Evolutionary conservation across 2,888 invertebrate species (phyloP), one percentile per base, ranked within the genome.

Genomic region (Plusia festucae): DNA sequence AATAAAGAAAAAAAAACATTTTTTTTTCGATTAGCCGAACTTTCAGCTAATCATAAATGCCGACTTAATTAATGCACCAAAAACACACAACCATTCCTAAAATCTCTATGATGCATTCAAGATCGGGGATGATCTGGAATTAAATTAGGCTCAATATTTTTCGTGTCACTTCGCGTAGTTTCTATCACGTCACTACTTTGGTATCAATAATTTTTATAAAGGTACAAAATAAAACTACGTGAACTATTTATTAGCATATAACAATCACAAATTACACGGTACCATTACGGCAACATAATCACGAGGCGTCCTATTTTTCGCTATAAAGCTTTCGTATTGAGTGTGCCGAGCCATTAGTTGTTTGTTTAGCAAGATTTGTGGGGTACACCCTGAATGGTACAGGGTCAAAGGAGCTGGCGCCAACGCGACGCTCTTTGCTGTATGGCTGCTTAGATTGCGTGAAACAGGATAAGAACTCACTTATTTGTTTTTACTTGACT

Each of bases 321-420:
- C 74, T 22, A 72, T 80, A 80, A 80, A 81, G 76, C 71, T 58
- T 60, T 72, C 66, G 55, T 55, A 65, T 79, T 79, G 59, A 70
- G 59, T 68, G 60, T 60, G 52, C 51, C 13, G 40, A 44, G 62
- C 79, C 81, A 81, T 79, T 82, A 77, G 72, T 82, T 79, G 82
- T 82, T 82, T 84, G 81, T 84, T 78, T 82, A 76, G 75, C 67
- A 78, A 83, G 84, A 88, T 85, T 84, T 85, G 84, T 82, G 76
- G 70, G 70, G 53, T 60, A 60, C 66, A 53, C 59, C 57, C 70
- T 79, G 70, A 76, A 73, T 76, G 62, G 75, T 56, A 61, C 72
- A 67, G 62, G 73, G 74, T 74, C 78, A 78, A 76, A 78, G 70
- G 46, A 49, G 53, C 60, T 73, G 84, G 83, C 84, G 83, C 79